Conservation (phyloP, 2,113 vertebrate species). For the Promerops cafer region DNA sequence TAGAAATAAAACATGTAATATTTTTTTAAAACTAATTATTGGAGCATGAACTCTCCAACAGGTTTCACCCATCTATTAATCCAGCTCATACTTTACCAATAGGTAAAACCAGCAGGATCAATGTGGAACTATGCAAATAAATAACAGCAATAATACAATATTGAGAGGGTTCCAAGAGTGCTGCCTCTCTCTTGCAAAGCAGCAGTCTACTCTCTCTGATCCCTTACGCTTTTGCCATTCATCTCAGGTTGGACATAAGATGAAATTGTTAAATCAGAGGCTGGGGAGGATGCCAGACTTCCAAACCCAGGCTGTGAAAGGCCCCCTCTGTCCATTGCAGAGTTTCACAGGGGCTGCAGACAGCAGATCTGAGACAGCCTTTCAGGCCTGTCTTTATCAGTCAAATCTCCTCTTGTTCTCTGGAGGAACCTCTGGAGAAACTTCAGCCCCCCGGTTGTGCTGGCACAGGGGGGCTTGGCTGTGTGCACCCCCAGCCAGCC, state of each 20-base stretch:
- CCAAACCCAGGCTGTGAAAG: slow-evolving; percentile 2
- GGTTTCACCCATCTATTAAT: not conserved
- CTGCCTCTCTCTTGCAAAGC: not conserved
- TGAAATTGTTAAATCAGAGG: slow-evolving; percentile 17
- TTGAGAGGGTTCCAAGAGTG: not conserved
- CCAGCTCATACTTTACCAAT: not conserved
- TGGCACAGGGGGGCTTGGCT: accelerated
- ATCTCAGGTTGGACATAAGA: not conserved
- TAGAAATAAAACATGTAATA: not conserved
- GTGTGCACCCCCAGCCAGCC: not conserved
- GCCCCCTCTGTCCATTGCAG: not conserved
- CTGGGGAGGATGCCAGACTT: slow-evolving; percentile 19
- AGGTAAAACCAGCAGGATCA: not conserved
- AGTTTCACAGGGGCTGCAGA: not conserved
- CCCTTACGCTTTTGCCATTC: slow-evolving; percentile 1
- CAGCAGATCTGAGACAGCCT: not conserved
- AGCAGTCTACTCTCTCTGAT: not conserved
- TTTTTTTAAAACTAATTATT: not conserved
- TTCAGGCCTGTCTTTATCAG: slow-evolving; percentile 21
- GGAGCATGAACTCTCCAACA: not conserved
- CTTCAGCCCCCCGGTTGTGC: not conserved
- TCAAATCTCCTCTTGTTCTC: not conserved
- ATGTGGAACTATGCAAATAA: not conserved
- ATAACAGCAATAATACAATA: not conserved
- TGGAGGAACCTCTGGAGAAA: not conserved